Percentiles rank a stretch among this genome's conserved stretches.
These are phyloP conservation scores for Bufotes viridis DNA, from an alignment of 2,797 vertebrate genomes.

Conservation along the genomic window DNA sequence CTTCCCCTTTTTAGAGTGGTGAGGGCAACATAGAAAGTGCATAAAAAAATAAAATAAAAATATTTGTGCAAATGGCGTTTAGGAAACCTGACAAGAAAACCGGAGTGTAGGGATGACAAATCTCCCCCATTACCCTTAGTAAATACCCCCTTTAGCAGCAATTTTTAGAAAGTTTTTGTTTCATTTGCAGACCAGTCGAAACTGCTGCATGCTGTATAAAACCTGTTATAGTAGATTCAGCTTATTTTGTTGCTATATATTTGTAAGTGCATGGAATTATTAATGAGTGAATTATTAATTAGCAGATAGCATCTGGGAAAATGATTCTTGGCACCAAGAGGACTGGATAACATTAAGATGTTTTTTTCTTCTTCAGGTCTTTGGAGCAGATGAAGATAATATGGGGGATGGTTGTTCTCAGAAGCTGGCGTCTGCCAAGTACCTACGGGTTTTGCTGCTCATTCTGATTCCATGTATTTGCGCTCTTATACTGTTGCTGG, in stretches of 20 bases:
- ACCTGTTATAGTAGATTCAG: neutral
- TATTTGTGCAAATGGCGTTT: too few relatives aligned
- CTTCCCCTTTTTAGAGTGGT: too few relatives aligned
- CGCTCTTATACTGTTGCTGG: slow-evolving; percentile 77
- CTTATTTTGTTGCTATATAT: neutral
- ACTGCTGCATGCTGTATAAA: neutral
- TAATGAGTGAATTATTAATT: slow-evolving; percentile 17
- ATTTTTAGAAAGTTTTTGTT: neutral
- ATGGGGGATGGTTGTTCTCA: slow-evolving; percentile 78
- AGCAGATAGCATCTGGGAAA: neutral
- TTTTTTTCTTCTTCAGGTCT: slow-evolving; percentile 70
- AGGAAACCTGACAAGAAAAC: too few relatives aligned
- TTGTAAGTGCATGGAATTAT: neutral
- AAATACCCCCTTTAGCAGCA: too few relatives aligned
- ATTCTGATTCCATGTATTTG: slow-evolving; percentile 82
- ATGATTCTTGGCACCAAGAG: neutral
- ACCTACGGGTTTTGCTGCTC: slow-evolving; percentile 77
- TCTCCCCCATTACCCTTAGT: too few relatives aligned
- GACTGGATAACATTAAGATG: slow-evolving; percentile 42
- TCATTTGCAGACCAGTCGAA: neutral
- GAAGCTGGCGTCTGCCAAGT: slow-evolving; percentile 75
- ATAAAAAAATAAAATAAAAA: too few relatives aligned
- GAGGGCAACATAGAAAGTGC: too few relatives aligned
- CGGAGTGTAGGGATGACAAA: too few relatives aligned
- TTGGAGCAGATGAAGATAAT: slow-evolving; percentile 74